Base-by-base conservation (phyloP, 2,888 invertebrate species). In the Tromatobia lineatoria region DNA sequence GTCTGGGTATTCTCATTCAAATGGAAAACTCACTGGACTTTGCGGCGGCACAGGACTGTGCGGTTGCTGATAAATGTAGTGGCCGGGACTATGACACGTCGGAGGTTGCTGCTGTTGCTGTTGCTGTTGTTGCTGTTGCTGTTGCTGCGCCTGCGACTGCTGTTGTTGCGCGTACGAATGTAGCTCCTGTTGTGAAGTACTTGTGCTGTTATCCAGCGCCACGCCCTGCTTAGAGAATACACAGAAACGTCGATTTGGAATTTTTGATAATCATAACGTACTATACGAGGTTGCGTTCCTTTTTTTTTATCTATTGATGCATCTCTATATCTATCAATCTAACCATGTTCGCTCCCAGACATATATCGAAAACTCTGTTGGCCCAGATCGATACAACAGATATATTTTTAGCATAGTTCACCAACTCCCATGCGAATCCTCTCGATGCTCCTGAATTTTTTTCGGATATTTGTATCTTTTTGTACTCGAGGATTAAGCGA, bases 181-280 rank as follows among this genome's bases (percentile, higher is more conserved):
- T 88, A 94, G 93, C 91, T 95, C 94, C 88, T 94, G 94, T 90
- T 94, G 93, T 88, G 95, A 95, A 91, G 95, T 94, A 92, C 96
- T 95, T 95, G 96, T 95, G 90, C 94, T 95, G 92, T 96, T 96
- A 91, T 96, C 96, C 94, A 96, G 89, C 87, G 94, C 94, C 88
- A 95, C 94, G 89, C 95, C 95, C 95, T 95, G 94, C 88, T 93
- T 91, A 85, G 91, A 88, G 77, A 59, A 83, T 54, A 67, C 52
- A 69, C 67, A 67, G n/a, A 71, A 25, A 74, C 54, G 54, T 82
- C 57, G 61, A 61, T 76, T 69, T 54, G 38, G 52, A 54, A 13
- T 74, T 34, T 57, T 59, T 50, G 13, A 29, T 29, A 11, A 69
- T 76, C 11, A n/a, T 34, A 61, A 34, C n/a, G 20, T 47, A 57